phyloP scores from a whole-genome alignment of 2,797 vertebrate species.

The Geotrypetes seraphini region DNA sequence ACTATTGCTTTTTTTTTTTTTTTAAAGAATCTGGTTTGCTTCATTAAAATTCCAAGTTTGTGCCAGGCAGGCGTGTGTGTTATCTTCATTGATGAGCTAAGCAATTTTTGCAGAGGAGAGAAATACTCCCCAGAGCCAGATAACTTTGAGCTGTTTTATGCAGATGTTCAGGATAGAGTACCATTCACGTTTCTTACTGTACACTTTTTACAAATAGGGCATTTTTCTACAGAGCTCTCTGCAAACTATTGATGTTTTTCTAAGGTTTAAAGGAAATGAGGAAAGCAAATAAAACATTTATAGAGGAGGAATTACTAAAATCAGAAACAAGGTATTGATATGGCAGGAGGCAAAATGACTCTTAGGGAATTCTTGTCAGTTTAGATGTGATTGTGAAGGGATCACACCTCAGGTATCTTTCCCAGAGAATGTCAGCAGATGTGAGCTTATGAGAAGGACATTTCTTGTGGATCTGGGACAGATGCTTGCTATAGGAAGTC shows the following conservation, averaged over 20 bases:
- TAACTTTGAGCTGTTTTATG: background rate
- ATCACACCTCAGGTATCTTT: slow-evolving; percentile 14
- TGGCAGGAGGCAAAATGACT: slow-evolving; percentile 7
- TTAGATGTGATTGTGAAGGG: background rate
- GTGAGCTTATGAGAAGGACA: slow-evolving; percentile 12
- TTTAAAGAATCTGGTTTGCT: slow-evolving; percentile 3
- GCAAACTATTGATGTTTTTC: slow-evolving; percentile 1
- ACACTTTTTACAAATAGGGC: background rate
- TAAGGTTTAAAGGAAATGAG: slow-evolving; percentile 1
- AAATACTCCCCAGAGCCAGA: background rate
- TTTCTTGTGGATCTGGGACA: no score
- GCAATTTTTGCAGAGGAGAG: slow-evolving; percentile 3
- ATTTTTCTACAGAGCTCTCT: background rate
- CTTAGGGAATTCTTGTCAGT: background rate
- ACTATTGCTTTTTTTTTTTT: background rate
- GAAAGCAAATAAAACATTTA: slow-evolving; percentile 8
- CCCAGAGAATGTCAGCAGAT: slow-evolving; percentile 11
- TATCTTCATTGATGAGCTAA: slow-evolving; percentile 15
- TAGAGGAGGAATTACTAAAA: background rate
- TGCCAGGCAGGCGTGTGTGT: slow-evolving; percentile 6
- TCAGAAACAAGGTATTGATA: slow-evolving; percentile 3
- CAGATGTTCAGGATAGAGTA: background rate
- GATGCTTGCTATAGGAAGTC: no score
- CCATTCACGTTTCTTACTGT: background rate
- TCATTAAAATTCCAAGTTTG: slow-evolving; percentile 9